Conservation (phyloP, 2,888 invertebrate species). For the Dilophus febrilis region DNA sequence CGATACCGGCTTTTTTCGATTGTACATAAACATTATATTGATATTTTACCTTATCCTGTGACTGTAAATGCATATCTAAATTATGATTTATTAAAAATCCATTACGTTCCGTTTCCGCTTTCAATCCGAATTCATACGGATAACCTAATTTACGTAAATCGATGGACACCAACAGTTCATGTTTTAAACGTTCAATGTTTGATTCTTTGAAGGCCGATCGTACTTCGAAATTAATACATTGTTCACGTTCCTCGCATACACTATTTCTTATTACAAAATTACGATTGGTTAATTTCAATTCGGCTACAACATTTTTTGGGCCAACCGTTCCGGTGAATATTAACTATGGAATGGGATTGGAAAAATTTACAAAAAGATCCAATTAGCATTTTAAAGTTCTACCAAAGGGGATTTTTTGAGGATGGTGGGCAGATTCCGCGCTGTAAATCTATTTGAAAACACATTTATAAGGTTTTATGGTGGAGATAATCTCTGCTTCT, state of each 20-base stretch:
- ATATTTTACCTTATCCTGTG: slow-evolving; percentile 51
- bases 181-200: slow-evolving; percentile 31
- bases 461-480: no score
- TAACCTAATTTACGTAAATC: slow-evolving; percentile 59
- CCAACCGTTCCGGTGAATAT: slow-evolving; percentile 52
- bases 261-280: slow-evolving; percentile 53
- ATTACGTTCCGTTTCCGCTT: slow-evolving; percentile 42
- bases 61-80: slow-evolving; percentile 52
- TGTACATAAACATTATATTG: slow-evolving; percentile 48
- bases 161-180: slow-evolving; percentile 44
- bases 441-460: no score
- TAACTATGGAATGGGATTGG: no score
- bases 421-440: no score
- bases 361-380: no score
- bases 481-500: no score
- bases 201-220: slow-evolving; percentile 18
- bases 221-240: slow-evolving; percentile 53
- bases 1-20: slow-evolving; percentile 42
- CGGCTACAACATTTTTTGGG: slow-evolving; percentile 49
- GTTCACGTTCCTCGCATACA: slow-evolving; percentile 62
- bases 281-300: slow-evolving; percentile 52
- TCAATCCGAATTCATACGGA: slow-evolving; percentile 55
- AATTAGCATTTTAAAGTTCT: no score
- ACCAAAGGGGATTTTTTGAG: no score
- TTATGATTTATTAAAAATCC: slow-evolving; percentile 44